These are phyloP conservation scores for Mercenaria mercenaria DNA, from an alignment of 1,140 invertebrate genomes.

Conservation along the genomic window DNA sequence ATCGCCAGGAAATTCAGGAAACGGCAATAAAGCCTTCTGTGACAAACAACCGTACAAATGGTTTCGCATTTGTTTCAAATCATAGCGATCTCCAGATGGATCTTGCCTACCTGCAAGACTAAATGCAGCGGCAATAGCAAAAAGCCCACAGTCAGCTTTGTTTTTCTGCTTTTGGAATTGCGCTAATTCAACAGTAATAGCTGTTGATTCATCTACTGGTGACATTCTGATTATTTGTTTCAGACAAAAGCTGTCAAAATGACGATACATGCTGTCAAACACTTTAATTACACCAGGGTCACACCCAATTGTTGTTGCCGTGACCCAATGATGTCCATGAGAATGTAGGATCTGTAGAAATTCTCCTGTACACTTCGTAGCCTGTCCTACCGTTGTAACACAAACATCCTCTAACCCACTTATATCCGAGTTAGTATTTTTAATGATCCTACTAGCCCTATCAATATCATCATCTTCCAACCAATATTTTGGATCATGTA, in stretches of 20 bases:
- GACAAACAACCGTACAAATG: conserved; percentile 35
- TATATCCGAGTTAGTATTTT: neutral
- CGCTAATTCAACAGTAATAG: conserved; percentile 11
- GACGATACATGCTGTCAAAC: conserved; percentile 44
- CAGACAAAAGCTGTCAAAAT: neutral
- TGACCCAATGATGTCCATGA: conserved; percentile 49
- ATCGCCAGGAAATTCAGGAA: neutral
- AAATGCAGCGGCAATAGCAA: conserved; percentile 59
- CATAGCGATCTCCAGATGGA: neutral
- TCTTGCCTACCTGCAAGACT: conserved; percentile 18
- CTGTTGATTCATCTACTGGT: neutral
- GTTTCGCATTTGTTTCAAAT: conserved; percentile 9
- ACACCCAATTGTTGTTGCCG: conserved; percentile 23
- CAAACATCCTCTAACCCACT: conserved; percentile 52
- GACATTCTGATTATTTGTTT: neutral
- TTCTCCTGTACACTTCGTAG: neutral
- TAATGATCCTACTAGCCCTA: conserved; percentile 9
- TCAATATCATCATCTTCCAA: conserved; percentile 48
- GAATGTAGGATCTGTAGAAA: conserved; percentile 57
- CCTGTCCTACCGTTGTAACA: conserved; percentile 1
- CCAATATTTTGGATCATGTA: conserved; percentile 39
- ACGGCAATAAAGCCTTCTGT: neutral
- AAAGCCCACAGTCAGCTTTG: conserved; percentile 47
- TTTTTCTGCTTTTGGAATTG: conserved; percentile 50
- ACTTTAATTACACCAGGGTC: neutral